Evolutionary conservation across 2,888 invertebrate species (phyloP), one percentile per base, ranked within the genome.

Genomic region (Erannis defoliaria): DNA sequence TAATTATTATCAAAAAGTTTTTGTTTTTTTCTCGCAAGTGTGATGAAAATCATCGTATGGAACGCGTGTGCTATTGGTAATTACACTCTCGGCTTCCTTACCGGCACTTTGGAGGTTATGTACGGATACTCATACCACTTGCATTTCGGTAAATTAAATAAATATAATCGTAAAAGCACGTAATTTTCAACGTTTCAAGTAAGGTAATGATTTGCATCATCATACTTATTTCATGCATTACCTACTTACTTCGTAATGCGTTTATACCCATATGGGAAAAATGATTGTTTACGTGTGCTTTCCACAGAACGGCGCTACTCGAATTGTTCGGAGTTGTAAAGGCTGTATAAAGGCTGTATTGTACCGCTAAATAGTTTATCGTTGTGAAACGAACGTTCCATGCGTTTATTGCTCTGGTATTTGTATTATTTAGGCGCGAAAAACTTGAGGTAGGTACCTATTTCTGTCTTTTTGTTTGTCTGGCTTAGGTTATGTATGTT

Each of bases 261-360:
- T 40, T 29, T 9, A 29, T 16, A 31, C 40, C 51, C 75, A 81
- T 85, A 84, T 86, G 85, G 82, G 85, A 85, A 85, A 31, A 81
- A 46, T 78, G 80, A 78, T 81, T 74, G 76, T 71, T 78, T 71
- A 81, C 79, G 82, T 78, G 81, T 80, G 78, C 76, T 58, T 53
- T 61, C 64, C 55, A 61, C 57, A 26, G 59, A 26, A n/a, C 33
- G 35, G 31, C 40, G 55, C 49, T 50, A 51, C 29, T 56, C 53
- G 26, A 31, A 61, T 59, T 65, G 54, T 69, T 57, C 53, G 45
- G 50, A 35, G 61, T 62, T 71, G 62, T 70, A 69, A 67, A 66
- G 43, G 46, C 50, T 49, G 23, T 23, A 50, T 50, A 38, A 16
- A 38, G 55, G 56, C 66, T 50, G 65, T 69, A 68, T 67, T 68